These are phyloP conservation scores for Henricia sp. DNA, from an alignment of 53 echinoderm and acorn worm species.

Conservation along the genomic window DNA sequence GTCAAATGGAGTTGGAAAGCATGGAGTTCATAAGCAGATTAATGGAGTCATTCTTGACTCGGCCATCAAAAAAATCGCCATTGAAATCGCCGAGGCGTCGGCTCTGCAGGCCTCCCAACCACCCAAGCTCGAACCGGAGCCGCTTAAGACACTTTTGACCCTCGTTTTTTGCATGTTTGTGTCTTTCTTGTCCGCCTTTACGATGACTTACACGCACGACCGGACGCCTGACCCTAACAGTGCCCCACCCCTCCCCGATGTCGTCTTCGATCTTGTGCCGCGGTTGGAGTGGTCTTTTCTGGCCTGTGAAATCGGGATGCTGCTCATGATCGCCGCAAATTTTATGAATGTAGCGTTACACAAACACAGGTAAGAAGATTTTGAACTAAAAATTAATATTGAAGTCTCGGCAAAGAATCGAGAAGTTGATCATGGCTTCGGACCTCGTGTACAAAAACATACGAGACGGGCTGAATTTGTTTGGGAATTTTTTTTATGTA, in stretches of 20 bases:
- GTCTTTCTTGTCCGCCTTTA: conserved; percentile 87
- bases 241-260: conserved; percentile 94
- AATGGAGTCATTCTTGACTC: conserved; percentile 17
- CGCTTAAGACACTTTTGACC: conserved; percentile 77
- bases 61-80: conserved; percentile 45
- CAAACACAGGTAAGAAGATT: conserved; percentile 91
- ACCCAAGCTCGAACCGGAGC: conserved; percentile 72
- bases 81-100: conserved; percentile 47
- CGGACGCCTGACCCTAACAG: conserved; percentile 85
- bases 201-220: conserved; percentile 90
- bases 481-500: no score
- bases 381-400: no score
- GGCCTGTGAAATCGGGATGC: conserved; percentile 86
- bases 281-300: conserved; percentile 93
- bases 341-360: conserved; percentile 74
- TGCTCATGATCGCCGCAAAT: conserved; percentile 62
- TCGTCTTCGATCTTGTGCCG: conserved; percentile 88
- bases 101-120: not conserved
- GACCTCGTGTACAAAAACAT: no score
- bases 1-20: conserved; percentile 8
- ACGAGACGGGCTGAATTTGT: no score
- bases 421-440: no score
- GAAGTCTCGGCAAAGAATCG: no score
- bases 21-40: no score
- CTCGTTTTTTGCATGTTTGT: conserved; percentile 78